A percentile compares a stretch with the other conserved stretches of the same genome.
Evolutionary conservation across 2,797 vertebrate genomes (phyloP).

Genomic region (Oreochromis grahami): DNA sequence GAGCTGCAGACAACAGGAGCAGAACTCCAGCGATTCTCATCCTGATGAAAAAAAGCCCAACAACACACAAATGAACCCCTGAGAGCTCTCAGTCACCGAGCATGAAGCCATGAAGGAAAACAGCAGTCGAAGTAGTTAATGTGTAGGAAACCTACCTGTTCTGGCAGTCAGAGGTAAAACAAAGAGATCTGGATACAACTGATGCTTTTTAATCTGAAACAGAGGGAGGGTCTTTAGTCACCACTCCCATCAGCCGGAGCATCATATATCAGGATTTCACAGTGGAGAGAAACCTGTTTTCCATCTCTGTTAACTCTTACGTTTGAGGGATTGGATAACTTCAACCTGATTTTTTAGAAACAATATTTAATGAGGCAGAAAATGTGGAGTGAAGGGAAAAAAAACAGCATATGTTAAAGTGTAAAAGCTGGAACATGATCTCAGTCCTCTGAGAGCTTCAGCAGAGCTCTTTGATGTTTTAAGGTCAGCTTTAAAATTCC

Average conservation of each 20-base stretch:
- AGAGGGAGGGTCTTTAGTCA: conserved; percentile 1
- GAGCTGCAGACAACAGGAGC: conserved; percentile 44
- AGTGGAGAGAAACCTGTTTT: background rate
- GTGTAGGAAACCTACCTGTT: background rate
- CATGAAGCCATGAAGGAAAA: accelerated
- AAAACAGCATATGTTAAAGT: background rate
- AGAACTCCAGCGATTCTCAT: conserved; percentile 55
- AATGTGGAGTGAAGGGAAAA: background rate
- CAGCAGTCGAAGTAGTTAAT: background rate
- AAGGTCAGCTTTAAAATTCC: conserved; percentile 46
- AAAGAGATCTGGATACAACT: background rate
- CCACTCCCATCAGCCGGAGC: background rate
- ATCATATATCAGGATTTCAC: background rate
- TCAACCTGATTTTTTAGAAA: background rate
- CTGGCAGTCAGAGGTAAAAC: background rate
- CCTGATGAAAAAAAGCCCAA: background rate
- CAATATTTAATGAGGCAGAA: background rate
- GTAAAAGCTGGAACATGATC: background rate
- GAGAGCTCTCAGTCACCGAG: background rate
- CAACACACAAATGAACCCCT: background rate
- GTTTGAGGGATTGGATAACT: background rate
- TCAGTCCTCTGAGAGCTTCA: background rate
- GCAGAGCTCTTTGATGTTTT: conserved; percentile 36
- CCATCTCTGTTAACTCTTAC: background rate
- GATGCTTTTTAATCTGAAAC: background rate